phyloP scores from a whole-genome alignment of 92 coral and sea anemone species.

The Epizoanthus rinbou region DNA sequence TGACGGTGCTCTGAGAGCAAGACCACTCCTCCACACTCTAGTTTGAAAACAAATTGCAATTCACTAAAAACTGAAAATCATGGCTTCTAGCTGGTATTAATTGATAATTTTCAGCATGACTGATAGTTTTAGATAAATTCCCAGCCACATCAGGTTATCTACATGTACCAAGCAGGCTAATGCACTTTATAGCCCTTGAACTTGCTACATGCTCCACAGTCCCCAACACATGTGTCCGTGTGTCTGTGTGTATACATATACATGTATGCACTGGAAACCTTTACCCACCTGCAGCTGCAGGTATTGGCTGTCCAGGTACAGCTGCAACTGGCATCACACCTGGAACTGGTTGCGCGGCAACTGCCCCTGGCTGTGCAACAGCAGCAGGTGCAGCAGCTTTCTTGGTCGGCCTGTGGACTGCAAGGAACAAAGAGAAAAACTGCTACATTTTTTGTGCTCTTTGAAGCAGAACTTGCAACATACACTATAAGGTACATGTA shows the following conservation, averaged over 20 bases:
- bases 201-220: background rate
- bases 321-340: conserved; percentile 48
- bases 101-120: too few species aligned
- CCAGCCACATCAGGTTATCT: too few species aligned
- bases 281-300: conserved; percentile 52
- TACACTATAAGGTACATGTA: background rate
- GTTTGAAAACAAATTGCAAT: too few species aligned
- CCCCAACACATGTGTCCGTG: background rate
- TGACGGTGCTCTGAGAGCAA: too few species aligned
- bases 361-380: conserved; percentile 52
- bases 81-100: too few species aligned
- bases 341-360: conserved; percentile 55
- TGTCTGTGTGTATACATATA: background rate
- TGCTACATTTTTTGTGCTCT: background rate
- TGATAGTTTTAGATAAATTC: too few species aligned
- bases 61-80: too few species aligned
- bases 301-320: conserved; percentile 59
- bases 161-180: too few species aligned
- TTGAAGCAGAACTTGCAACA: background rate
- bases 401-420: conserved; percentile 62
- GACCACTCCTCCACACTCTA: too few species aligned
- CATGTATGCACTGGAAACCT: background rate
- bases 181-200: background rate
- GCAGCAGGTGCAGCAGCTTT: conserved; percentile 59
- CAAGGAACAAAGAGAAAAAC: background rate